phyloP scores from a whole-genome alignment of 2,888 invertebrate species.

The Stratiomys singularior region DNA sequence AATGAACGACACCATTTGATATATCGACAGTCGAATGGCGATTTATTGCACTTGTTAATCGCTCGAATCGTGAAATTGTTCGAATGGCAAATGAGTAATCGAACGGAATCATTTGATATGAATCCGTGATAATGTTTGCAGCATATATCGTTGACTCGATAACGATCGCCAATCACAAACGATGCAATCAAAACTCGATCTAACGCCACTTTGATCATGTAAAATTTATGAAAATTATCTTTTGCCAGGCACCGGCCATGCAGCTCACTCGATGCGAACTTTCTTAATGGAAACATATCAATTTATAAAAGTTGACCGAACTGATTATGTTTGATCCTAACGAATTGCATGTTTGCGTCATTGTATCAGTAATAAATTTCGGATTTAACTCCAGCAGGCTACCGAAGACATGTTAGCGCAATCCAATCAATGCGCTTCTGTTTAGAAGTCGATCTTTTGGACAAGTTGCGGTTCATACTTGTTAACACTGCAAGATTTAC shows the following conservation, averaged over 20 bases:
- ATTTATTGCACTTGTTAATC: slow-evolving; percentile 44
- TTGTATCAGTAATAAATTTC: slow-evolving; percentile 27
- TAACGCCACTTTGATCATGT: slow-evolving; percentile 28
- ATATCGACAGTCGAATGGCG: slow-evolving; percentile 28
- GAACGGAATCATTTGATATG: slow-evolving; percentile 28
- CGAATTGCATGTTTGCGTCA: slow-evolving; percentile 12
- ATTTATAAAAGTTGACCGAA: slow-evolving; percentile 1
- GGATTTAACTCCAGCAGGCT: slow-evolving; percentile 14
- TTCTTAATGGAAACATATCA: background rate
- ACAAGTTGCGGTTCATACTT: too few species aligned
- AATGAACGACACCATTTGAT: background rate
- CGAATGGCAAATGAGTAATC: slow-evolving; percentile 39
- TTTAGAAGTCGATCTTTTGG: too few species aligned
- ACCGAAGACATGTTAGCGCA: background rate
- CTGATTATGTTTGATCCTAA: background rate
- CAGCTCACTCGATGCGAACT: background rate
- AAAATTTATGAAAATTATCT: slow-evolving; percentile 38
- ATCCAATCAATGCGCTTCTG: too few species aligned
- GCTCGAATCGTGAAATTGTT: slow-evolving; percentile 28
- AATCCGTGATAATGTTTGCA: background rate
- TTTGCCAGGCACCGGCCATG: background rate
- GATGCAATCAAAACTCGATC: slow-evolving; percentile 12
- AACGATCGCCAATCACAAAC: background rate
- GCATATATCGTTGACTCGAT: slow-evolving; percentile 1
- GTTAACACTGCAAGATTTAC: too few species aligned